Evolutionary conservation across 2,888 invertebrate species (phyloP).

Genomic region (Hesperia comma): DNA sequence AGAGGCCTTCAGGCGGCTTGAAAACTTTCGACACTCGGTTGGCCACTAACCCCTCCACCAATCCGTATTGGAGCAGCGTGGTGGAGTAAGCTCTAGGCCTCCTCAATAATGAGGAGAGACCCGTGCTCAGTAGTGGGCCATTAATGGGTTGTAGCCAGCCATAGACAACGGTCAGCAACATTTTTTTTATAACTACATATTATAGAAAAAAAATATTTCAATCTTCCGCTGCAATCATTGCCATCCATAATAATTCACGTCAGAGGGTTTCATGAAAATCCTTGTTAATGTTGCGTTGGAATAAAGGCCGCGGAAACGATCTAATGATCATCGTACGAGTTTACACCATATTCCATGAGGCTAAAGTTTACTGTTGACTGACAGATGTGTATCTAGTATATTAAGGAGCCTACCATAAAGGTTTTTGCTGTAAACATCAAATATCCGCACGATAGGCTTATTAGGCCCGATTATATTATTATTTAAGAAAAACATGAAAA

Average conservation of each 20-base stretch:
- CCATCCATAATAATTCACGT: neutral
- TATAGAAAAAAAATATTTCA: no score
- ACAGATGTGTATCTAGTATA: neutral
- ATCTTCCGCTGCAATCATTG: neutral
- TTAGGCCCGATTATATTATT: neutral
- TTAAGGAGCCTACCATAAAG: neutral
- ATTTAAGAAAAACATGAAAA: neutral
- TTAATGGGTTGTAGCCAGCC: no score
- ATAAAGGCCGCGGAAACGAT: neutral
- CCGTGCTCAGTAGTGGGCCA: no score
- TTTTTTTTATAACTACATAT: no score
- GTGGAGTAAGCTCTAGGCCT: no score
- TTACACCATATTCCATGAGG: neutral
- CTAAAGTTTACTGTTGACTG: neutral
- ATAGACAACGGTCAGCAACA: no score
- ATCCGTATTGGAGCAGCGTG: no score
- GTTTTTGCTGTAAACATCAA: constrained; percentile 1
- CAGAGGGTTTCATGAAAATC: neutral
- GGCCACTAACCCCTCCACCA: no score
- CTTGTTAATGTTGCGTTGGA: neutral
- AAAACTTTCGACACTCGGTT: no score
- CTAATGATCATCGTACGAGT: neutral
- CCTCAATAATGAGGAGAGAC: no score
- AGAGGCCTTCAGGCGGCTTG: no score
- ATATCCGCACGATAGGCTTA: neutral